Conservation (phyloP, 2,888 invertebrate genomes). For the Oscheius sp. region DNA sequence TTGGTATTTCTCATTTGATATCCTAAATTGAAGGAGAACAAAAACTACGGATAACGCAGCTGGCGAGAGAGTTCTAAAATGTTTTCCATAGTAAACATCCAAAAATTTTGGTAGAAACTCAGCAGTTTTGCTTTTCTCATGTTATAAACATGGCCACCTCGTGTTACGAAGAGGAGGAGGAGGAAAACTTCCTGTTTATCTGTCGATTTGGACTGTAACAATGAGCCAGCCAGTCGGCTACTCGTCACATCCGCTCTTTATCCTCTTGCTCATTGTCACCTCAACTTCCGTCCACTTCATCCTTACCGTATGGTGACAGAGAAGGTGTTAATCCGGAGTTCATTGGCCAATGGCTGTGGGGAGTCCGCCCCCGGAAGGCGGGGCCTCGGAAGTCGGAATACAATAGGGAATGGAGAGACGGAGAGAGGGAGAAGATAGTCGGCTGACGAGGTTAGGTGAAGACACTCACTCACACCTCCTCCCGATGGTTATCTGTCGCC, state of each 20-base stretch:
- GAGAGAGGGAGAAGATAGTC: conserved; percentile 26
- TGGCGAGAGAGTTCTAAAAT: too few relatives aligned
- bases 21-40: too few relatives aligned
- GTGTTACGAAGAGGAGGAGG: too few relatives aligned
- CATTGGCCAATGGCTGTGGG: conserved; percentile 29
- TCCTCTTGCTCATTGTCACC: neutral
- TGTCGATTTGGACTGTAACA: neutral
- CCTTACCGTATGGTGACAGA: conserved; percentile 25
- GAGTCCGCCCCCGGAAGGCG: conserved; percentile 29
- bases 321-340: conserved; percentile 34
- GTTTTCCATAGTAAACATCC: too few relatives aligned
- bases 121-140: neutral
- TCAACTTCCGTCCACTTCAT: neutral
- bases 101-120: neutral
- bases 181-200: neutral
- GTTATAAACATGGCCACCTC: neutral
- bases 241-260: neutral
- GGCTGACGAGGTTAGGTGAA: conserved; percentile 22
- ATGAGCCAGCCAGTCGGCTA: neutral
- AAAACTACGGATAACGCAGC: too few relatives aligned
- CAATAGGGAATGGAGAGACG: conserved; percentile 11
- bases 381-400: conserved; percentile 1
- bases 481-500: conserved; percentile 17
- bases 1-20: too few relatives aligned
- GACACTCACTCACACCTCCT: conserved; percentile 30